Evolutionary conservation across 1,140 invertebrate genomes (phyloP), one percentile per base, ranked within the genome.

Genomic region (Drosophila persimilis): DNA sequence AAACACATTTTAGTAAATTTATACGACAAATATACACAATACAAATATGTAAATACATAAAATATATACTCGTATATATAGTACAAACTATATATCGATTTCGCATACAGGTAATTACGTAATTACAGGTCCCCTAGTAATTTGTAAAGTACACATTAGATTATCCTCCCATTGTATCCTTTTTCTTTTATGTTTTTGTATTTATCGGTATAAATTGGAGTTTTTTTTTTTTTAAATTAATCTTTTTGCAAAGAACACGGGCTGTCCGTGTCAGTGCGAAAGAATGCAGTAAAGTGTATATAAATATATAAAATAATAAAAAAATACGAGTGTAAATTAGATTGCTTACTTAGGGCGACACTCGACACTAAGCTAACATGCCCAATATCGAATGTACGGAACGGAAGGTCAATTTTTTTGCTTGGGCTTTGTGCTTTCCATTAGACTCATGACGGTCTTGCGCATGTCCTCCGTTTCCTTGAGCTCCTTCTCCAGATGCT

Each of bases 341-440:
- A 65, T 13, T 56, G 9, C 46, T 64, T 41, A n/a, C 9, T 11
- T 62, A 26, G 7, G 17, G 15, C n/a, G 13, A 31, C 31, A 45
- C 24, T 24, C 24, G 24, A 24, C 7, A 6, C 6, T 2, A 11
- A 1, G 31, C 50, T 52, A 52, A 17, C 8, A 31, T 17, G 8
- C 17, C 24, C 17, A 24, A 31, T 22, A 9, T 20, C 9, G 17
- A 20, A 15, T 46, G 9, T 4, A 17, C 20, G 17, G 35, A 17
- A 17, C 20, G 17, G 35, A 17, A 13, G 13, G 3, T 64, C 50
- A 89, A 44, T 79, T 45, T 52, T 91, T 91, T 22, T 90, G 76
- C 31, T 91, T 91, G 5, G 90, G 90, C 57, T 89, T 91, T 77
- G 91, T 91, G 72, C 90, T 91, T 47, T 91, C 90, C 90, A 91